A percentile compares a stretch with the other conserved stretches of the same genome.
phyloP scores from a whole-genome alignment of 2,888 invertebrate species.

The Aphodius granarius region DNA sequence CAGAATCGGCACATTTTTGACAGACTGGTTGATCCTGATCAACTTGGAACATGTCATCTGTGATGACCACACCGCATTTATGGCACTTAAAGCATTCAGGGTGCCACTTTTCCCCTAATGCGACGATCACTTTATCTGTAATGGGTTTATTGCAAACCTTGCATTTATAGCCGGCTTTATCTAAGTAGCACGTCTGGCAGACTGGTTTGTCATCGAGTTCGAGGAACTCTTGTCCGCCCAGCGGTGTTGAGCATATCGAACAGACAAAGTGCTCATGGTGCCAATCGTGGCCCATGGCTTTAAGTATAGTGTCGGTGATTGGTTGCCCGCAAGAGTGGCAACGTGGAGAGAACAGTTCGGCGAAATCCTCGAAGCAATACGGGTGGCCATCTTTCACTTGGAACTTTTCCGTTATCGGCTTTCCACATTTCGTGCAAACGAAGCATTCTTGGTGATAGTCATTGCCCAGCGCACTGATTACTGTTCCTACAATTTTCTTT shows the following conservation, averaged over 20 bases:
- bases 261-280: slow-evolving; percentile 93
- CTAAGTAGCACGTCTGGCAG: slow-evolving; percentile 83
- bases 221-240: slow-evolving; percentile 87
- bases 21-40: slow-evolving; percentile 24
- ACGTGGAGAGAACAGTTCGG: slow-evolving; percentile 83
- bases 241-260: slow-evolving; percentile 77
- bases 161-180: slow-evolving; percentile 87
- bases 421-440: slow-evolving; percentile 84
- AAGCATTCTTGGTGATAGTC: slow-evolving; percentile 97
- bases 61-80: slow-evolving; percentile 40
- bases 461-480: slow-evolving; percentile 86
- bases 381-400: slow-evolving; percentile 85
- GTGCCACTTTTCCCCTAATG: slow-evolving; percentile 93
- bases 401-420: slow-evolving; percentile 88
- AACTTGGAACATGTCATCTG: slow-evolving; percentile 53
- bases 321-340: slow-evolving; percentile 87
- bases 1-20: slow-evolving; percentile 13
- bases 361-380: slow-evolving; percentile 86
- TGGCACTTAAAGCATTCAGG: slow-evolving; percentile 94
- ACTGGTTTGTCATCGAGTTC: slow-evolving; percentile 83
- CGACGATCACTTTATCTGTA: slow-evolving; percentile 78
- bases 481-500: slow-evolving; percentile 59
- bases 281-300: slow-evolving; percentile 87
- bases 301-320: slow-evolving; percentile 82
- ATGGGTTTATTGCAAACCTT: slow-evolving; percentile 64